A percentile compares a stretch with the other conserved stretches of the same genome.
These are phyloP conservation scores for Cassiopea andromeda DNA, from an alignment of 30 jellyfish, hydroid and myxozoan genomes.

Conservation along the genomic window DNA sequence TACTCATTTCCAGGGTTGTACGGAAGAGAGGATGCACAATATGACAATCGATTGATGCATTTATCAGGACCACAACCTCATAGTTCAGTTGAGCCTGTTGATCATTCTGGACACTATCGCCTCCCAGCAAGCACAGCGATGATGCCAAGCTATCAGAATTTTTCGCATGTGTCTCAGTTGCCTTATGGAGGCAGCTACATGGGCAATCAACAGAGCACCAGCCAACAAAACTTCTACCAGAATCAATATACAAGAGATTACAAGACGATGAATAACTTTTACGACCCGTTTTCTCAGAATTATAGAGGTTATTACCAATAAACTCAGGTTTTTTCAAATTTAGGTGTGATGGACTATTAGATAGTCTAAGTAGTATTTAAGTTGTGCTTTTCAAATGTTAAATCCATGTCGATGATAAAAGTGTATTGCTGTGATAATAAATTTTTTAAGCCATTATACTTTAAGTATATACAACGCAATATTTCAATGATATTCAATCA, in stretches of 20 bases:
- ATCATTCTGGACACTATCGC: constrained; percentile 40
- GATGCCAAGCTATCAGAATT: constrained; percentile 9
- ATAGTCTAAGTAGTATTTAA: not conserved
- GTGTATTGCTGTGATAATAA: not conserved
- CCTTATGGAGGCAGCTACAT: constrained; percentile 5
- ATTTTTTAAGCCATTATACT: no score
- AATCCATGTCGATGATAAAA: no score
- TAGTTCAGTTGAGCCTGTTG: constrained; percentile 13
- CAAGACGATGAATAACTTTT: constrained; percentile 19
- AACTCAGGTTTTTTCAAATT: not conserved
- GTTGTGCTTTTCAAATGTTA: no score
- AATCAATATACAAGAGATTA: constrained; percentile 4
- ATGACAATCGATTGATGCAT: constrained; percentile 24
- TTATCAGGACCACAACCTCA: constrained; percentile 12
- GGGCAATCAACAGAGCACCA: not conserved
- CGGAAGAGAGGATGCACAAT: constrained; percentile 38
- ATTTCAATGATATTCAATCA: no score
- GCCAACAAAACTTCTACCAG: constrained; percentile 11
- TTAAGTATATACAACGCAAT: no score
- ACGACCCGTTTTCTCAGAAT: constrained; percentile 18
- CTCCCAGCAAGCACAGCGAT: constrained; percentile 36
- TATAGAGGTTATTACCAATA: constrained; percentile 27
- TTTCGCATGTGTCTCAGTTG: constrained; percentile 16
- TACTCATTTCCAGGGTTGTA: constrained; percentile 37
- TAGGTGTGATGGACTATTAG: not conserved